Base-by-base conservation (phyloP, 2,113 vertebrate genomes). In the Rissa tridactyla region DNA sequence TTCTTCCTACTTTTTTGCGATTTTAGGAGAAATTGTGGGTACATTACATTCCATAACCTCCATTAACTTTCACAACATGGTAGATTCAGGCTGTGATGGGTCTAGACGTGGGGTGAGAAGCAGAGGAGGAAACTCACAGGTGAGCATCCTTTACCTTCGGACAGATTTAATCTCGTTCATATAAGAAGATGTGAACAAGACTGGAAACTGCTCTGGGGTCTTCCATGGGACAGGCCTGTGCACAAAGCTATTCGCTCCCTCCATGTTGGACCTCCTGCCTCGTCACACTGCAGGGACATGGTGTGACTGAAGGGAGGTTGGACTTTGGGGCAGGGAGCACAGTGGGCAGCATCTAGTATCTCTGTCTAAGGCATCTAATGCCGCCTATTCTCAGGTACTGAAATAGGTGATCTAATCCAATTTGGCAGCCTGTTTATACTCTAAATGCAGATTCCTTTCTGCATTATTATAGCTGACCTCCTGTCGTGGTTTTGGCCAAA, bases 291-390 rank as follows among this genome's bases (percentile, higher is more conserved):
- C 20, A 58, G 83, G 66, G 61, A 44, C 15, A 22, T 9, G 32
- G 17, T n/a, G 6, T 8, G 57, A 42, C n/a, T 69, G 69, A 23
- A 51, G 38, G 30, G 10, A 55, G 29, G 9, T 4, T 2, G 1
- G 57, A 49, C 17, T 66, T 14, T 70, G 36, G 8, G 6, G 11
- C 7, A 4, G 7, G 20, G 27, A 61, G 30, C 65, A 62, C 46
- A 58, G 40, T 0, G 0, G 30, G 34, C n/a, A 65, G 46, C 52
- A 51, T 21, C 36, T 47, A 22, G 6, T 52, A 30, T 19, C 60
- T 89, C 62, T 87, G 26, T 40, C 22, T 46, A 12, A 81, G 47
- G 23, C 57, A 49, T 5, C 25, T 23, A 34, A 9, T 32, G 38
- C 13, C 46, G 26, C 40, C 21, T n/a, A 5, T 51, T 44, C 70